Evolutionary conservation across 2,888 invertebrate species (phyloP).

Genomic region (Lasius platythorax): DNA sequence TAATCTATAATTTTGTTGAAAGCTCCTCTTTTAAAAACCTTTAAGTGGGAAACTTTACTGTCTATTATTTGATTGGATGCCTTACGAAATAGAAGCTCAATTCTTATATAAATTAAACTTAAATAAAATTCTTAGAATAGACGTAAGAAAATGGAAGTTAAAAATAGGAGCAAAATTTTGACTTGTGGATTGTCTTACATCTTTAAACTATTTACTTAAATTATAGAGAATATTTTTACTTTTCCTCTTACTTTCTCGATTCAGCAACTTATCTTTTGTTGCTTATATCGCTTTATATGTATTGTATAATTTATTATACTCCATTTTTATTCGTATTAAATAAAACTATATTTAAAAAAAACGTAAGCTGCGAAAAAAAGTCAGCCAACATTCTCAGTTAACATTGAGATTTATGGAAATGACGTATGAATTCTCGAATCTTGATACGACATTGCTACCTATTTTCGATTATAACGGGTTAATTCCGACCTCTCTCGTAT

Average conservation of each 20-base stretch:
- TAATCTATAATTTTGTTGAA: not conserved
- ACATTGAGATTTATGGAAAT: not conserved
- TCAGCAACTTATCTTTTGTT: not conserved
- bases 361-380: not conserved
- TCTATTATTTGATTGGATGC: not conserved
- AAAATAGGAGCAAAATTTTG: not conserved
- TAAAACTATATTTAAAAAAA: not conserved
- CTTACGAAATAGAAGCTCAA: not conserved
- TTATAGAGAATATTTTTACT: not conserved
- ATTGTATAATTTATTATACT: not conserved
- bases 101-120: not conserved
- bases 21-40: not conserved
- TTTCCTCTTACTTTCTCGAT: not conserved
- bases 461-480: constrained; percentile 44
- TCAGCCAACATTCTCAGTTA: not conserved
- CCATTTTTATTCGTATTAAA: not conserved
- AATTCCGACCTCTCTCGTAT: constrained; percentile 42
- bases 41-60: not conserved
- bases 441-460: constrained; percentile 5
- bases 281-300: not conserved
- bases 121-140: not conserved
- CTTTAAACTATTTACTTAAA: no score
- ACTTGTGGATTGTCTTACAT: not conserved
- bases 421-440: constrained; percentile 18
- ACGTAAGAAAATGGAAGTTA: not conserved